Conservation (phyloP, 2,113 vertebrate species). For the Malurus elegans region DNA sequence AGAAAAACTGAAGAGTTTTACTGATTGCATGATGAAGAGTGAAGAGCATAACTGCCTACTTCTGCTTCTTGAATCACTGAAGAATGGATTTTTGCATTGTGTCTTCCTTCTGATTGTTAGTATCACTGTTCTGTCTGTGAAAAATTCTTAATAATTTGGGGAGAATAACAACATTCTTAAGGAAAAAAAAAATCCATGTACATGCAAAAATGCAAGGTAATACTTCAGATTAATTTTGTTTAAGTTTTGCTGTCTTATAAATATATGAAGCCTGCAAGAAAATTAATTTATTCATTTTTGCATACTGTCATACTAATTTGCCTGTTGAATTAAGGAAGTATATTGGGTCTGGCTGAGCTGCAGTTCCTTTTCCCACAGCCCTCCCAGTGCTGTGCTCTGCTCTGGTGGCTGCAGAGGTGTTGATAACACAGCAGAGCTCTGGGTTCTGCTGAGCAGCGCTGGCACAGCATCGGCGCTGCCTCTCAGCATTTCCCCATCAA, state of each 20-base stretch:
- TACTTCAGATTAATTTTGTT: not conserved
- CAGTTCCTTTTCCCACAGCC: not conserved
- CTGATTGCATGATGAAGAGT: not conserved
- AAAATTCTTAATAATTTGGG: not conserved
- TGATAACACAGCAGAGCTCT: not conserved
- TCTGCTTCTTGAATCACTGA: not conserved
- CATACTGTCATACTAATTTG: not conserved
- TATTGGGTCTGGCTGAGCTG: not conserved
- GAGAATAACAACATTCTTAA: not conserved
- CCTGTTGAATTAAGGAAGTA: not conserved
- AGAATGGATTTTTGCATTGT: not conserved
- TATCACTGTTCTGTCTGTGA: not conserved
- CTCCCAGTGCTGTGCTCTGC: not conserved
- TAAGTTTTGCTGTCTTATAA: not conserved
- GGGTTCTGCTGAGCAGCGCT: not conserved
- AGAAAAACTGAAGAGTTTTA: not conserved
- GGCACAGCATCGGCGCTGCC: accelerated
- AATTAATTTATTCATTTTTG: not conserved
- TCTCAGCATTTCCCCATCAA: not conserved
- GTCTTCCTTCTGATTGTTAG: not conserved
- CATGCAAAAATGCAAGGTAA: not conserved
- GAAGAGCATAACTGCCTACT: not conserved
- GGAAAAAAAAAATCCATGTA: not conserved
- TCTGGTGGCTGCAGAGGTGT: not conserved
- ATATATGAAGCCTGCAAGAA: not conserved